A percentile compares a stretch with the other conserved stretches of the same genome.
Conservation (phyloP, 2,797 vertebrate genomes). For the Rhincodon typus region DNA sequence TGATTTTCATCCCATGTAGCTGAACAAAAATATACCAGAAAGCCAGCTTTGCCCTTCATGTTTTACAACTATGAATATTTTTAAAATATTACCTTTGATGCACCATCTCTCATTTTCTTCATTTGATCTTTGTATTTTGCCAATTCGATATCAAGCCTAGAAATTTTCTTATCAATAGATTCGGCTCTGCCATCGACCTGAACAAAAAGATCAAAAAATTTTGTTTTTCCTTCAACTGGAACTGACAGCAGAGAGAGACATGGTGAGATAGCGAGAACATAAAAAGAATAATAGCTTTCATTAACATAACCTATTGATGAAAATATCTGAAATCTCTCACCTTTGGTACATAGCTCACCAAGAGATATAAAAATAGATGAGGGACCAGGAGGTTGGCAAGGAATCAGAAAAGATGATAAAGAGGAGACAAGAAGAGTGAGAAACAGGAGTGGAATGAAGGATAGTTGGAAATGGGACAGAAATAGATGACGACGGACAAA, state of each 20-base stretch:
- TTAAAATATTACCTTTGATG: slow-evolving; percentile 76
- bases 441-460: neutral
- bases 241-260: neutral
- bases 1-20: neutral
- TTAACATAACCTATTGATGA: neutral
- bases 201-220: neutral
- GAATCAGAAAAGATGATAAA: neutral
- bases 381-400: neutral
- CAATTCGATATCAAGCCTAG: slow-evolving; percentile 82
- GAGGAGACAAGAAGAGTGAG: neutral
- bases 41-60: neutral
- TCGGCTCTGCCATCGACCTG: slow-evolving; percentile 90
- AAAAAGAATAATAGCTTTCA: neutral
- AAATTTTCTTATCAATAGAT: slow-evolving; percentile 92
- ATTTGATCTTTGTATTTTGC: slow-evolving; percentile 97
- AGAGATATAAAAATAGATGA: neutral
- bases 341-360: too few relatives aligned
- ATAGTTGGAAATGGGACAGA: neutral
- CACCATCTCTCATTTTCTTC: slow-evolving; percentile 98
- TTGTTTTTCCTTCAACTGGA: neutral
- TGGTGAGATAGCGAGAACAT: neutral
- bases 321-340: neutral
- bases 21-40: neutral
- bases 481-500: neutral
- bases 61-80: neutral